Evolutionary conservation across 2,888 invertebrate genomes (phyloP).

Genomic region (Habrosyne pyritoides): DNA sequence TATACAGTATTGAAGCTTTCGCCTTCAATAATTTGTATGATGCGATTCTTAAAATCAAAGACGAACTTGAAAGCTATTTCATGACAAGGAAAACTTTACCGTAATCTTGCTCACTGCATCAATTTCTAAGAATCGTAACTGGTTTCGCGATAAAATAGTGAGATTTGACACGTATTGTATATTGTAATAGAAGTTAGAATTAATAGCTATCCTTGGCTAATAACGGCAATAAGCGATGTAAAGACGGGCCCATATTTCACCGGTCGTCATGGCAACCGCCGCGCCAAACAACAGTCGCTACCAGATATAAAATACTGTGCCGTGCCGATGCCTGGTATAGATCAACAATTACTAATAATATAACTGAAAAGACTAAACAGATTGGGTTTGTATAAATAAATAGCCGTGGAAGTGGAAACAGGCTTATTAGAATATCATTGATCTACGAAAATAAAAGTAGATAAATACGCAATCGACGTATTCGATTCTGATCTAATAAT

Average conservation of each 20-base stretch:
- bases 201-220: slow-evolving; percentile 73
- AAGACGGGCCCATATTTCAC: slow-evolving; percentile 77
- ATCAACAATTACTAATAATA: slow-evolving; percentile 2
- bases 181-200: slow-evolving; percentile 56
- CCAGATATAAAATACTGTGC: slow-evolving; percentile 14
- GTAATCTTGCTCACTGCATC: slow-evolving; percentile 21
- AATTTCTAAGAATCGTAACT: slow-evolving; percentile 29
- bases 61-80: slow-evolving; percentile 23
- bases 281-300: slow-evolving; percentile 63
- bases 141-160: slow-evolving; percentile 34
- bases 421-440: not conserved
- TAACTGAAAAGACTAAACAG: not conserved
- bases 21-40: not conserved
- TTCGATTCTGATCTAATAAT: too few relatives aligned
- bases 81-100: slow-evolving; percentile 26
- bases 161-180: slow-evolving; percentile 43
- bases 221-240: slow-evolving; percentile 68
- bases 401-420: not conserved
- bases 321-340: not conserved
- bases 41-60: not conserved
- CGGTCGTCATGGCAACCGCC: slow-evolving; percentile 67
- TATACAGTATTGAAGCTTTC: too few relatives aligned
- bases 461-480: not conserved
- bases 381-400: not conserved
- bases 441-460: not conserved